Evolutionary conservation across 2,888 invertebrate genomes (phyloP).

Genomic region (Hyalella azteca): DNA sequence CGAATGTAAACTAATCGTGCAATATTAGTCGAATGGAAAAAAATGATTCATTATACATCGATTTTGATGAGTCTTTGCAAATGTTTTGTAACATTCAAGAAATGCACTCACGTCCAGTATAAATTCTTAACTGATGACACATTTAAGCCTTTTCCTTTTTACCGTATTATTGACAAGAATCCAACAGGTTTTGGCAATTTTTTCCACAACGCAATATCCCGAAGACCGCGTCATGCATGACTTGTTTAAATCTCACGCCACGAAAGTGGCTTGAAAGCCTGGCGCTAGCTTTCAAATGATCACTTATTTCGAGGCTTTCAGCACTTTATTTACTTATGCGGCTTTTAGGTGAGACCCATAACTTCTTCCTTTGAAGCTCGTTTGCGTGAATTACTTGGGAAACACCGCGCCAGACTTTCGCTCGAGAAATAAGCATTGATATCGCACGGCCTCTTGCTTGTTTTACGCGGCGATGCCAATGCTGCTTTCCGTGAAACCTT

Average conservation of each 20-base stretch:
- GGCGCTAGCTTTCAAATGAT: constrained; percentile 32
- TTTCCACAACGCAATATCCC: neutral
- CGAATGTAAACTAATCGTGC: too few relatives aligned
- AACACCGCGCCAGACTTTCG: constrained; percentile 5
- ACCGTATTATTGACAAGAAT: neutral
- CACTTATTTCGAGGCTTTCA: constrained; percentile 37
- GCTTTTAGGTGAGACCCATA: constrained; percentile 36
- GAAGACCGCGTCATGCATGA: constrained; percentile 5
- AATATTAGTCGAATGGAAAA: too few relatives aligned
- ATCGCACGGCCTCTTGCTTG: neutral
- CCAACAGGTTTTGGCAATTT: neutral
- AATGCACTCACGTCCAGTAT: too few relatives aligned
- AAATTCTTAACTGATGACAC: too few relatives aligned
- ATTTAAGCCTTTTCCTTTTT: too few relatives aligned
- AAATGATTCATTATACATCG: too few relatives aligned
- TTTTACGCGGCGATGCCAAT: neutral
- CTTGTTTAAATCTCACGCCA: constrained; percentile 31
- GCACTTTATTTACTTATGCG: constrained; percentile 37
- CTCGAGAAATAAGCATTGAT: constrained; percentile 28
- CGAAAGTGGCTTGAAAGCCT: constrained; percentile 24
- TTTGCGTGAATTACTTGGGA: constrained; percentile 32
- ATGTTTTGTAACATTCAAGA: too few relatives aligned
- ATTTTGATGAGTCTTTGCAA: too few relatives aligned
- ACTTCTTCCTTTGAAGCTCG: constrained; percentile 37
- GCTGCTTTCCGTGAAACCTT: neutral